Evolutionary conservation across 2,888 invertebrate genomes (phyloP), one percentile per base, ranked within the genome.

Genomic region (Phytoseiulus persimilis): DNA sequence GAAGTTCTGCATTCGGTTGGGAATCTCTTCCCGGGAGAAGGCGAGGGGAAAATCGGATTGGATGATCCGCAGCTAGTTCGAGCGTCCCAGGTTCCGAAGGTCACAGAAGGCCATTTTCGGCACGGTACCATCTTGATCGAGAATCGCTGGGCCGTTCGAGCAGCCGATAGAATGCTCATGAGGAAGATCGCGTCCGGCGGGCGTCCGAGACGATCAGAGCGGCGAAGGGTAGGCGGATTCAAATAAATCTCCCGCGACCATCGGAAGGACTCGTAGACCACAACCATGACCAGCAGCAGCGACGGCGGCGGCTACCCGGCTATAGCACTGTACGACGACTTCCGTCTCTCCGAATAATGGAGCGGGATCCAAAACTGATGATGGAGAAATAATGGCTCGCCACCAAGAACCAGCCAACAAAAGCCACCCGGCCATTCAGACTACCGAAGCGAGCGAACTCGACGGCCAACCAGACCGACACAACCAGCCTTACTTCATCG

Each of bases 321-420:
- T 23, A 65, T 23, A 65, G 28, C 23, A 14, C 65, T 23, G 65
- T 28, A 65, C 14, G 65, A 65, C 18, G 65, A 65, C 65, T 65
- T 65, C 65, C 65, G 65, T 65, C 65, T 18, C 65, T 65, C 65
- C 65, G 65, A 65, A 65, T 65, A 65, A 65, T 65, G 18, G 65
- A 65, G 65, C 65, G 65, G 65, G 65, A 65, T 65, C 65, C 65
- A 65, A 65, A 65, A 65, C 65, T 65, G 65, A 65, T 65, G 65
- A 65, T 65, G 65, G 65, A 65, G 65, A 65, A 65, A 65, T 65
- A 65, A 65, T 65, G 65, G 65, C 65, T 65, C 28, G 65, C 65
- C 65, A 28, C 65, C n/a, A 65, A 65, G 65, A 65, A 65, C 23
- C 65, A 28, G 28, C 65, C 65, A 65, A 65, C 65, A 65, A 65